Percentiles rank a stretch among this genome's conserved stretches.
These are phyloP conservation scores for Calosoma granatense DNA, from an alignment of 1,140 invertebrate genomes.

Conservation along the genomic window DNA sequence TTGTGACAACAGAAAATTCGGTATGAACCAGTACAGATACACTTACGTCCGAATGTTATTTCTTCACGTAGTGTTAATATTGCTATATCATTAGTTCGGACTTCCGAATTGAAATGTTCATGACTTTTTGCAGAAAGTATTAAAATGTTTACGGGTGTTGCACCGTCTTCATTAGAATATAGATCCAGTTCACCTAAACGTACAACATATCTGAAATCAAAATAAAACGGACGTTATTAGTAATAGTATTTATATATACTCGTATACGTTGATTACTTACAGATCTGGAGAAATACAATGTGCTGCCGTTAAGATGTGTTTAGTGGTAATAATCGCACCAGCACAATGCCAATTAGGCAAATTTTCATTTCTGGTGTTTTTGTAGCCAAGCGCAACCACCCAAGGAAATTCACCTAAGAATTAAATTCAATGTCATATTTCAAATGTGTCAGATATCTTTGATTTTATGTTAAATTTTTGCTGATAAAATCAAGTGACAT, in stretches of 20 bases:
- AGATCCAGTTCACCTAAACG: conserved; percentile 66
- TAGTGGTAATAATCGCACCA: conserved; percentile 58
- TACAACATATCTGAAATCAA: conserved; percentile 41
- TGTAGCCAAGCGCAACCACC: conserved; percentile 58
- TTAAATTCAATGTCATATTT: too few species aligned
- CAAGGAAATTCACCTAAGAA: conserved; percentile 57
- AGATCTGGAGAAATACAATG: conserved; percentile 64
- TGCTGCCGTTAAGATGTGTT: conserved; percentile 70
- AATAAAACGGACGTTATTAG: conserved; percentile 9
- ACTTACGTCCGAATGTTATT: conserved; percentile 47
- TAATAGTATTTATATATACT: not conserved
- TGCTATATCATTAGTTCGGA: conserved; percentile 66
- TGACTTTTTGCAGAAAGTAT: conserved; percentile 51
- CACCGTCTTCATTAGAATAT: conserved; percentile 45
- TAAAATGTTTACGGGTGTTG: conserved; percentile 48
- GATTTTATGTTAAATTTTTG: too few species aligned
- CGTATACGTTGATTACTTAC: too few species aligned
- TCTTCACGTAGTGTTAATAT: conserved; percentile 50
- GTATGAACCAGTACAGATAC: too few species aligned
- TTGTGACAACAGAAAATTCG: too few species aligned
- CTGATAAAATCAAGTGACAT: too few species aligned
- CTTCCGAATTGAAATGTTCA: conserved; percentile 49
- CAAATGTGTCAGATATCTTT: too few species aligned
- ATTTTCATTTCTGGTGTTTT: conserved; percentile 33
- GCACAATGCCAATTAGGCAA: conserved; percentile 60